Conservation (phyloP, 2,113 vertebrate species). For the Sceloporus tristichus region DNA sequence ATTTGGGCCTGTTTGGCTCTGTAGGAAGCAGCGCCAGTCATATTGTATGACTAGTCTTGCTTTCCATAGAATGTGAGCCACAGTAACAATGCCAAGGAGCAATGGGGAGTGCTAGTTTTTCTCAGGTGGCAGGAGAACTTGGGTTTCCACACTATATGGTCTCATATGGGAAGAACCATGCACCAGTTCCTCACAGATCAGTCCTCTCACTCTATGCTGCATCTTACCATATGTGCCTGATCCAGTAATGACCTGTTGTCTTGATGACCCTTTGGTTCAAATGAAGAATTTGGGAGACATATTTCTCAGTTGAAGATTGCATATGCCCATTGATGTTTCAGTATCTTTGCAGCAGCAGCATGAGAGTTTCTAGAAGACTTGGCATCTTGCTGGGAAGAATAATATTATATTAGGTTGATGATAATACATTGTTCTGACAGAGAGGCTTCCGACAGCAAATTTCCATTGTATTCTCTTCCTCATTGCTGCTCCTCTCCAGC, state of each 20-base stretch:
- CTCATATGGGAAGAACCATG: background rate
- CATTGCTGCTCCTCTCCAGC: background rate
- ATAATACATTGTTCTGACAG: constrained; percentile 1
- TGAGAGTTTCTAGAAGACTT: background rate
- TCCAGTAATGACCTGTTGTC: background rate
- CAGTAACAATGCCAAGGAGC: too few relatives aligned
- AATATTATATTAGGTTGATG: background rate
- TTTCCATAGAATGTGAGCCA: too few relatives aligned
- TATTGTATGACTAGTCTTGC: too few relatives aligned
- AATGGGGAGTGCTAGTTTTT: too few relatives aligned
- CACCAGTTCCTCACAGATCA: background rate
- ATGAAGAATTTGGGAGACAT: constrained; percentile 9
- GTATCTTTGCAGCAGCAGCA: constrained; percentile 31
- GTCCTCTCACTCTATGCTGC: background rate
- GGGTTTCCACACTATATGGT: background rate
- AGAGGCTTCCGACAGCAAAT: constrained; percentile 4
- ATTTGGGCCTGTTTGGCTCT: too few relatives aligned
- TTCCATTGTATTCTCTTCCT: background rate
- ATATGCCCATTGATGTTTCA: background rate
- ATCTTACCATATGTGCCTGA: background rate
- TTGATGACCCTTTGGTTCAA: background rate
- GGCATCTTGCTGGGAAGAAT: constrained; percentile 8
- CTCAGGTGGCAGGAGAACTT: too few relatives aligned
- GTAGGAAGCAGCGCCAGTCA: too few relatives aligned
- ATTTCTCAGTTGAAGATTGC: constrained; percentile 21